A percentile compares a stretch with the other conserved stretches of the same genome.
phyloP scores from a whole-genome alignment of 1,140 invertebrate species.

The Periplaneta americana region DNA sequence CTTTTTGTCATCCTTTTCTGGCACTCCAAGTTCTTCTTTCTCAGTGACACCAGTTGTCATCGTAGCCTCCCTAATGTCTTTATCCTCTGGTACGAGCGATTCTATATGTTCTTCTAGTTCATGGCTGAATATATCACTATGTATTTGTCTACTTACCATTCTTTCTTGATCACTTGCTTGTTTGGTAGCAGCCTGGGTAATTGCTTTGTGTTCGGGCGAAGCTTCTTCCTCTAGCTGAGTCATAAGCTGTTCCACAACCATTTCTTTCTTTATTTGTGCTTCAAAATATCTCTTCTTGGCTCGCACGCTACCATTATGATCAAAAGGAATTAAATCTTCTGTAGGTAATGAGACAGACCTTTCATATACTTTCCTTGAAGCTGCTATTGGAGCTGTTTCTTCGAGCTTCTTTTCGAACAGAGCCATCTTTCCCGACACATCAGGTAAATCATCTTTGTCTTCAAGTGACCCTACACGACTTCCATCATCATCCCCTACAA shows the following conservation, averaged over 20 bases:
- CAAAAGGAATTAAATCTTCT: conserved; percentile 31
- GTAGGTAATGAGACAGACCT: conserved; percentile 41
- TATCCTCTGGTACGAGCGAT: conserved; percentile 29
- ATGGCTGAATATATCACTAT: conserved; percentile 34
- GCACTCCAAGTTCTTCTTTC: background rate
- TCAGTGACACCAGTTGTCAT: background rate
- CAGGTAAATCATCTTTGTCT: background rate
- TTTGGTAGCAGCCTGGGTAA: conserved; percentile 7
- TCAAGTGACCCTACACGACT: conserved; percentile 17
- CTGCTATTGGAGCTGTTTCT: conserved; percentile 25
- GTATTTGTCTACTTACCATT: conserved; percentile 31
- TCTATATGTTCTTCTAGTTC: conserved; percentile 38
- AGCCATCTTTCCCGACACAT: conserved; percentile 18
- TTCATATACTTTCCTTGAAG: conserved; percentile 37
- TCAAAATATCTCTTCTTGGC: conserved; percentile 41
- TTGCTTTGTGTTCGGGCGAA: conserved; percentile 42
- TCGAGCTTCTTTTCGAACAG: conserved; percentile 17
- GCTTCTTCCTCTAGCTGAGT: conserved; percentile 41
- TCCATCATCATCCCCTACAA: conserved; percentile 39
- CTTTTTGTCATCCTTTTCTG: background rate
- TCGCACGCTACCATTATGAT: conserved; percentile 21
- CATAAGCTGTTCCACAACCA: conserved; percentile 41
- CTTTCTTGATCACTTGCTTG: conserved; percentile 22
- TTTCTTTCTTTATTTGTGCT: conserved; percentile 43
- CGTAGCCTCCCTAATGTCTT: conserved; percentile 10